Evolutionary conservation across 2,797 vertebrate species (phyloP).

Genomic region (Halcyon badia): DNA sequence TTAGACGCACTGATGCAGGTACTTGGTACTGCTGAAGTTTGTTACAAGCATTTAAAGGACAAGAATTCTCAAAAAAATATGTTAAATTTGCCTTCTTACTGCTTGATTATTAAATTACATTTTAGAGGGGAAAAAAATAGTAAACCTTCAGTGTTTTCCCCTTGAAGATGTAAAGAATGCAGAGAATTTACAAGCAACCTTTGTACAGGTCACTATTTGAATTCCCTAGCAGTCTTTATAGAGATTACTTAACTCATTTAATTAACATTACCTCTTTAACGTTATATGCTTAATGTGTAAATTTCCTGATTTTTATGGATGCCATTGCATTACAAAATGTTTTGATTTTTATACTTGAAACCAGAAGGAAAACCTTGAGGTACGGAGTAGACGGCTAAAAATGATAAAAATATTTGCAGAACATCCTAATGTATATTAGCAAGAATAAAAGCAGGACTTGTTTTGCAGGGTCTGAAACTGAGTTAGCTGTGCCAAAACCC

Average conservation of each 20-base stretch:
- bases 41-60: background rate
- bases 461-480: conserved; percentile 38
- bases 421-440: background rate
- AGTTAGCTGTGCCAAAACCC: conserved; percentile 60
- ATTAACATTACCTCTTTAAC: background rate
- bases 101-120: background rate
- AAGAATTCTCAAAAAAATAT: background rate
- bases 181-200: background rate
- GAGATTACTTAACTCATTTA: background rate
- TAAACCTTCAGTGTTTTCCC: background rate
- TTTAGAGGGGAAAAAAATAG: background rate
- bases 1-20: background rate
- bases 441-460: conserved; percentile 48
- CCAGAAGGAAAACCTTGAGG: background rate
- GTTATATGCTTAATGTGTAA: background rate
- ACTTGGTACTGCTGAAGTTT: background rate
- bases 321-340: background rate
- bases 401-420: background rate
- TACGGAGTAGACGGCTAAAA: background rate
- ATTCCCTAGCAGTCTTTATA: background rate
- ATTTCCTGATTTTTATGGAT: background rate
- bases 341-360: conserved; percentile 10
- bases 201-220: background rate
- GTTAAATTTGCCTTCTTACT: background rate
- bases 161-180: background rate